These are phyloP conservation scores for Chelmon rostratus DNA, from an alignment of 2,797 vertebrate genomes.

Conservation along the genomic window DNA sequence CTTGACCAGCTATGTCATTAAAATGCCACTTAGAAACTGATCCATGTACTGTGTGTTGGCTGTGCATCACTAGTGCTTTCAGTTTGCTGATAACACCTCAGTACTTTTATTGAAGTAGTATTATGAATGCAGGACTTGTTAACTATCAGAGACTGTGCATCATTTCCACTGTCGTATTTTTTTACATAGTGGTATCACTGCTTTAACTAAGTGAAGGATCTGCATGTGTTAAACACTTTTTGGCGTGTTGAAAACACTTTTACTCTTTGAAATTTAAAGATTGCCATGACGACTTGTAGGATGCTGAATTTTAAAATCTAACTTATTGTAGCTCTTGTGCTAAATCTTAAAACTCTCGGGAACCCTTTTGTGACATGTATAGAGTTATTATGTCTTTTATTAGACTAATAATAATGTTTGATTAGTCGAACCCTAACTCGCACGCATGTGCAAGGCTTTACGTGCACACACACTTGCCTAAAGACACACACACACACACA, in stretches of 20 bases:
- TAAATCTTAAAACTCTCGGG: background rate
- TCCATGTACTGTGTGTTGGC: no score
- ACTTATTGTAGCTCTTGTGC: background rate
- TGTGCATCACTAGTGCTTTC: background rate
- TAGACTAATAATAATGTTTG: conserved; percentile 20
- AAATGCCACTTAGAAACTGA: no score
- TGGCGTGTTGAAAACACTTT: no score
- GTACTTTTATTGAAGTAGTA: background rate
- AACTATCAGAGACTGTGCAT: no score
- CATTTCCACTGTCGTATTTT: no score
- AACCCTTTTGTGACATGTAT: background rate
- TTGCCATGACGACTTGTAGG: background rate
- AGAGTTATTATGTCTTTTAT: conserved; percentile 6
- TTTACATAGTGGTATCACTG: no score
- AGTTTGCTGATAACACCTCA: no score
- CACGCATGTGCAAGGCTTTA: conserved; percentile 18
- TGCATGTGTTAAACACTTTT: no score
- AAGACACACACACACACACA: conserved; percentile 17
- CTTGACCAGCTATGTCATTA: no score
- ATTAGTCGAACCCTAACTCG: conserved; percentile 29
- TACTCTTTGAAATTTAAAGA: no score
- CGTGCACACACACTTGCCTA: conserved; percentile 19
- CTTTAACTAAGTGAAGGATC: no score
- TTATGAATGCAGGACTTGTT: background rate
- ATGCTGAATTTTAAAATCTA: background rate